Conservation (phyloP, 2,888 invertebrate species). For the Melitaea athalia region DNA sequence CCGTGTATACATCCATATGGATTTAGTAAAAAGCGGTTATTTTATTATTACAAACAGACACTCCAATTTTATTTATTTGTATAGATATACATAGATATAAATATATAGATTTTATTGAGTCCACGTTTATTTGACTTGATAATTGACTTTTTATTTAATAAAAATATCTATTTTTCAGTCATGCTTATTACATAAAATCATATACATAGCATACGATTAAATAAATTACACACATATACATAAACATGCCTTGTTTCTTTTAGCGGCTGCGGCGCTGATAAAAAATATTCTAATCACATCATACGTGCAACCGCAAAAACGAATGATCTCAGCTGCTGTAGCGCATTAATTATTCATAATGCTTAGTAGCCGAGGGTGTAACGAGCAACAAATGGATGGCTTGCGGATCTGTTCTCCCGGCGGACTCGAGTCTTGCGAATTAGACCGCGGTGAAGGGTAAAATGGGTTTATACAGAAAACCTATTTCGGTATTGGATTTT, state of each 20-base stretch:
- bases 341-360: conserved; percentile 53
- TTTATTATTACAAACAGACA: too few relatives aligned
- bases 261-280: not conserved
- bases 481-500: conserved; percentile 32
- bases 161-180: too few relatives aligned
- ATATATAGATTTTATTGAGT: too few relatives aligned
- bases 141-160: too few relatives aligned
- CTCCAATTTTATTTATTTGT: too few relatives aligned
- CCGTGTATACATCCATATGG: too few relatives aligned
- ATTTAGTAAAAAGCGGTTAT: too few relatives aligned
- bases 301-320: conserved; percentile 35
- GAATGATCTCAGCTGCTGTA: conserved; percentile 41
- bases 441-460: conserved; percentile 37
- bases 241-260: not conserved
- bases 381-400: conserved; percentile 51
- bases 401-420: conserved; percentile 38
- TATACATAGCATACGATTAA: not conserved
- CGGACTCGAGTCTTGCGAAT: conserved; percentile 37
- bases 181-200: too few relatives aligned
- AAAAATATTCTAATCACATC: conserved; percentile 9
- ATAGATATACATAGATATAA: too few relatives aligned
- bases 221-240: not conserved
- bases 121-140: too few relatives aligned
- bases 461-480: conserved; percentile 24
- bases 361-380: conserved; percentile 48